These are phyloP conservation scores for Plagiodera versicolora DNA, from an alignment of 2,888 invertebrate genomes.

Conservation along the genomic window DNA sequence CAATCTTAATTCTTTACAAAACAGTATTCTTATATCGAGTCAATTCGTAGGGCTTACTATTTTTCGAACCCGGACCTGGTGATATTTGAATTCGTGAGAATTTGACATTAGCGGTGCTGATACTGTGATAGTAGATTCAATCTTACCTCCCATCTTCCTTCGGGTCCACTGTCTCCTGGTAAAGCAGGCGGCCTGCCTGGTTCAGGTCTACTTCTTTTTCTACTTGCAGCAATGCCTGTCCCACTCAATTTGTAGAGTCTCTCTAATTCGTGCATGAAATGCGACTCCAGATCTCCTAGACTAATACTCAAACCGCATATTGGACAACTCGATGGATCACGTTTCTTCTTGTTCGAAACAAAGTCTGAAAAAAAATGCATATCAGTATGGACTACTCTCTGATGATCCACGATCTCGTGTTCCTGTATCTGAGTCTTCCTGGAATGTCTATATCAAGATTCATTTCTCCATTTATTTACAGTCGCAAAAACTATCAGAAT, in stretches of 20 bases:
- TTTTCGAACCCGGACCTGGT: too few relatives aligned
- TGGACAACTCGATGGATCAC: conserved; percentile 61
- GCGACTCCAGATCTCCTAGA: conserved; percentile 67
- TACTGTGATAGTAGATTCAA: too few relatives aligned
- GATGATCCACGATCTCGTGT: background rate
- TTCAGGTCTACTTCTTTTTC: conserved; percentile 52
- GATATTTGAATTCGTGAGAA: too few relatives aligned
- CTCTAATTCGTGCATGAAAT: conserved; percentile 71
- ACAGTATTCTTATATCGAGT: too few relatives aligned
- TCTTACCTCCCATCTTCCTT: conserved; percentile 68
- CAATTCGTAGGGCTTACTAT: too few relatives aligned
- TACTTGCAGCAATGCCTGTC: conserved; percentile 54
- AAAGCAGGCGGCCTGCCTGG: conserved; percentile 52
- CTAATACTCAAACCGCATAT: conserved; percentile 70
- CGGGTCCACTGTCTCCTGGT: conserved; percentile 58
- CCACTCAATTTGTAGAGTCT: conserved; percentile 65
- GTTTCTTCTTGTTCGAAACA: conserved; percentile 49
- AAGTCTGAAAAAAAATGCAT: conserved; percentile 38
- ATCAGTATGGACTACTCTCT: background rate
- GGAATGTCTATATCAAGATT: too few relatives aligned
- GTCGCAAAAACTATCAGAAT: too few relatives aligned
- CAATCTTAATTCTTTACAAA: too few relatives aligned
- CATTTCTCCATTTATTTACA: too few relatives aligned
- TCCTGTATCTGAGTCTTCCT: too few relatives aligned
- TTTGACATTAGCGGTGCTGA: too few relatives aligned